Base-by-base conservation (phyloP, 1,140 invertebrate species). In the Drosophila pandora region DNA sequence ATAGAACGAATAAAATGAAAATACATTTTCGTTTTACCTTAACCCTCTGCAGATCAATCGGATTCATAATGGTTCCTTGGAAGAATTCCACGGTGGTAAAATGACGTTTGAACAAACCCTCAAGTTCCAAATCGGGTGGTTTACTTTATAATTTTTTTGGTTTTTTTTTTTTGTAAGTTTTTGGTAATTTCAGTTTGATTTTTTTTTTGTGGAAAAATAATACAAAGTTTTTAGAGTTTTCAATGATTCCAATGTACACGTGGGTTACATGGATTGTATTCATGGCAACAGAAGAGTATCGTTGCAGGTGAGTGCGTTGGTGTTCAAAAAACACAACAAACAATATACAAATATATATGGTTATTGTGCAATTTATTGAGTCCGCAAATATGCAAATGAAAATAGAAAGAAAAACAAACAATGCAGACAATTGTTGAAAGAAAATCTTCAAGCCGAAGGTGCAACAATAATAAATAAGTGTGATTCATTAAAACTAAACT, bases 81-180 rank as follows among this genome's bases (percentile, higher is more conserved):
- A 99, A 99, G 95, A 99, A 99, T 94, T 99, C 98, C 93, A 99
- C 98, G 92, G 98, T 99, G 90, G 98, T 99, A 95, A 99, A 99
- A 95, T 99, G 98, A 93, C 98, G 95, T 94, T 99, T 99, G 95
- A 99, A 98, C 91, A 99, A 95, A 94, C 98, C 98, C 95, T 99
- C 98, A 94, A 99, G 95, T 95, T 99, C 98, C 93, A 99, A 95
- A 94, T 99, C 98, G 92, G 96, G 96, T 93, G 96, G 96, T 94
- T 97, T 97, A 95, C 96, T 97, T 91, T 91, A 68, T 48, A 55
- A 54, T 71, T 70, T 89, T 72, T 73, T 32, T 63, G 34, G 55
- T 78, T 74, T 79, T 73, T 32, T 67, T 28, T 55, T 78, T 74
- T 79, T 52, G 39, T 62, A 32, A 10, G 32, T 58, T 59, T 53